Evolutionary conservation across 2,888 invertebrate genomes (phyloP).

Genomic region (Odontomyia ornata): DNA sequence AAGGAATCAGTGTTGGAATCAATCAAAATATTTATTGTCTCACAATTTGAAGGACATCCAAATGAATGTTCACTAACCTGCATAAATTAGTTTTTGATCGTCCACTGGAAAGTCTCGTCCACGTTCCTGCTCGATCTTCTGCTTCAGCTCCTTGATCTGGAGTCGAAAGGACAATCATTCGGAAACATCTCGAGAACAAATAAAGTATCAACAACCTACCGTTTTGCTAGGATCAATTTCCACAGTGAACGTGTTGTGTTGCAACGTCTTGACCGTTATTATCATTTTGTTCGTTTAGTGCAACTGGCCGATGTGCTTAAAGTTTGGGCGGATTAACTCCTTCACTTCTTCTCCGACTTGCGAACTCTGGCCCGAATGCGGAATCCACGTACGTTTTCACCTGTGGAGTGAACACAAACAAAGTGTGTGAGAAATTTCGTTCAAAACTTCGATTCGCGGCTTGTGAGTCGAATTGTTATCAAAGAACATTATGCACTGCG

Average conservation of each 20-base stretch:
- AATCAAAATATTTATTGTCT: no score
- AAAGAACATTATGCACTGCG: no score
- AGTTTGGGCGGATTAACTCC: no score
- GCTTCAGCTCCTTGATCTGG: constrained; percentile 78
- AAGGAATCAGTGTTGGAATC: no score
- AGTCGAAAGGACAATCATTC: constrained; percentile 50
- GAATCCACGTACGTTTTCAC: no score
- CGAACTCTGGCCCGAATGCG: no score
- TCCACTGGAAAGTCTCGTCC: constrained; percentile 88
- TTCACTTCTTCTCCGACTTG: no score
- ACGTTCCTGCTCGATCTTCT: constrained; percentile 89
- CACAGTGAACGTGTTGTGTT: constrained; percentile 91
- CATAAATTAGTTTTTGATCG: constrained; percentile 94
- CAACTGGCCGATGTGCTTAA: not conserved
- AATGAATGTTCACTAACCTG: constrained; percentile 71
- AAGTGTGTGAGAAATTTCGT: no score
- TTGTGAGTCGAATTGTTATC: no score
- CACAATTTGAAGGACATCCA: no score
- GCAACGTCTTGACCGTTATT: constrained; percentile 91
- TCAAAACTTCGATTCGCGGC: no score
- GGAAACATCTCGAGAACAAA: not conserved
- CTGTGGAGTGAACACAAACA: no score
- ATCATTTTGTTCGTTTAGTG: constrained; percentile 71
- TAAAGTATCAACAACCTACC: constrained; percentile 65
- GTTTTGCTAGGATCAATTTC: constrained; percentile 86